Conservation (phyloP, 2,888 invertebrate genomes). For the Phorcus lineatus region DNA sequence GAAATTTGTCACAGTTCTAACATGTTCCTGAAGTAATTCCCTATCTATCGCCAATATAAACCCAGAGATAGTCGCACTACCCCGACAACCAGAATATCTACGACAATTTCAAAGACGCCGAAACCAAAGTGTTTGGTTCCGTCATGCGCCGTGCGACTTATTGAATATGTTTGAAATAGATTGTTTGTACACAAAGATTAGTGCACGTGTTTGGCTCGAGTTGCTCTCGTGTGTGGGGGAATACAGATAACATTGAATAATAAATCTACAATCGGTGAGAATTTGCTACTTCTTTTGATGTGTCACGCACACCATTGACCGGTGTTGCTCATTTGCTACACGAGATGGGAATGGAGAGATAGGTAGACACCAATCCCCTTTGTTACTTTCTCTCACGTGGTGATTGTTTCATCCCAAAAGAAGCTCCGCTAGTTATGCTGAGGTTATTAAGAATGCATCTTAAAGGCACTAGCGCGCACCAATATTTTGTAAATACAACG, state of each 20-base stretch:
- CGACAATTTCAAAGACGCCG: background rate
- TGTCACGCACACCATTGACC: background rate
- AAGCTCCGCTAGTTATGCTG: too few species aligned
- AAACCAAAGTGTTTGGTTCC: background rate
- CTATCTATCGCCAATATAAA: background rate
- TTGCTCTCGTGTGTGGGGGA: background rate
- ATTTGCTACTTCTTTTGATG: background rate
- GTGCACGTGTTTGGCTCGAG: background rate
- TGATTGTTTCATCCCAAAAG: background rate
- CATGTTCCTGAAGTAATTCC: too few species aligned
- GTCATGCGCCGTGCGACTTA: background rate
- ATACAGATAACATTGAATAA: slow-evolving; percentile 20
- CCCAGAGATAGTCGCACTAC: background rate
- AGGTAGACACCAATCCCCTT: background rate
- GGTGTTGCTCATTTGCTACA: background rate
- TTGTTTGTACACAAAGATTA: slow-evolving; percentile 14
- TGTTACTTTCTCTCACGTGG: background rate
- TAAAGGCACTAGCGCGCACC: too few species aligned
- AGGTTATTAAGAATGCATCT: too few species aligned
- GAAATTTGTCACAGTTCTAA: too few species aligned
- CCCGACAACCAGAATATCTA: background rate
- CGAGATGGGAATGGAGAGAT: slow-evolving; percentile 6
- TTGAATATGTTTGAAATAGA: slow-evolving; percentile 15
- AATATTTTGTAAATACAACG: too few species aligned
- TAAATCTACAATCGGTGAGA: slow-evolving; percentile 2